Base-by-base conservation (phyloP, 2,797 vertebrate genomes). In the Tadarida brasiliensis region DNA sequence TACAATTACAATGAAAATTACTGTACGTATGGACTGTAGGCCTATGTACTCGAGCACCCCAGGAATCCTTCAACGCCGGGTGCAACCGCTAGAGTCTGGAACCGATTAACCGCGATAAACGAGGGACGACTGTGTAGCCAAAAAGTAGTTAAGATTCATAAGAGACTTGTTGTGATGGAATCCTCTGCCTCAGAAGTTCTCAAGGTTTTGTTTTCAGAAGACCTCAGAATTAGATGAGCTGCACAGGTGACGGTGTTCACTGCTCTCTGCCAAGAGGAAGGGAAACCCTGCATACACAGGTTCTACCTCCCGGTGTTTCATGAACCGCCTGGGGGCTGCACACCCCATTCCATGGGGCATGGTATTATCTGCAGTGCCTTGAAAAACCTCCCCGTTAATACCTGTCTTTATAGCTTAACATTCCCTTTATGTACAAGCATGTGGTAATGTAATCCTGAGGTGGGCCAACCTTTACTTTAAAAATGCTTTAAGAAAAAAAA, bases 391-490 rank as follows among this genome's bases (percentile, higher is more conserved):
- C 35, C 44, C 3, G 83, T 90, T 86, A 70, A 91, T 82, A 77
- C 26, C 56, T 77, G 2, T 57, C 67, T 93, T 95, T 70, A 89
- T 65, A 90, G 67, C 22, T 83, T 88, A 78, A 76, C 88, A 87
- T 44, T 77, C 5, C 5, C 87, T 81, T 63, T 87, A 30, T 61
- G 56, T 74, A 82, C 30, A 73, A 94, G 17, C 19, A 74, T 68
- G 26, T 5, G 59, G 19, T 73, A 89, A 68, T 61, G 19, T 68
- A 74, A 94, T 47, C 44, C 51, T 87, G 35, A 93, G 28, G 7
- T 39, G 87, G 65, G 67, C 67, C 93, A 87, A 90, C 2, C 22
- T 95, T 91, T 94, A 49, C 82, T 87, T 95, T 57, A 93, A 95
- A 89, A 94, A 76, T 49, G 14, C 22, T 65, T 83, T 81, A 76